A percentile compares a stretch with the other conserved stretches of the same genome.
Conservation (phyloP, 2,797 vertebrate genomes). For the Anguilla obscura region DNA sequence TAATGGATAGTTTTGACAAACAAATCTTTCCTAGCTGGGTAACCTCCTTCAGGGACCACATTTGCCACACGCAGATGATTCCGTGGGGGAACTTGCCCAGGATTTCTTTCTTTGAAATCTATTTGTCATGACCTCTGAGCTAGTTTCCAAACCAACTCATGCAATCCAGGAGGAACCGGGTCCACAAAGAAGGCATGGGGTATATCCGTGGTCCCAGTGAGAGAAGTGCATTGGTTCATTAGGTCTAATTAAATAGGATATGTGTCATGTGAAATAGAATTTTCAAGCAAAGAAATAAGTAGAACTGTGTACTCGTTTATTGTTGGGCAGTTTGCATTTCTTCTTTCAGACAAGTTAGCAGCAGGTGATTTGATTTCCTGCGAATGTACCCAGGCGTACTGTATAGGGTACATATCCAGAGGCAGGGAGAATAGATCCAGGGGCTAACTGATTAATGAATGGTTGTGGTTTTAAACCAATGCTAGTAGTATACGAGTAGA, state of each 20-base stretch:
- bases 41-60: slow-evolving; percentile 40
- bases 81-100: slow-evolving; percentile 42
- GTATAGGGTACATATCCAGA: neutral
- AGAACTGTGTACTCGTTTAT: neutral
- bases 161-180: slow-evolving; percentile 16
- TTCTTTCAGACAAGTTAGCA: neutral
- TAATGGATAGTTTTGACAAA: slow-evolving; percentile 49
- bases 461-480: neutral
- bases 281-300: neutral
- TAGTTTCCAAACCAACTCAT: neutral
- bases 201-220: neutral
- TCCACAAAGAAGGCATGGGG: neutral
- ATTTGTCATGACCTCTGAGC: slow-evolving; percentile 43
- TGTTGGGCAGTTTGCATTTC: neutral
- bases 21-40: slow-evolving; percentile 23
- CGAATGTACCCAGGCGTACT: neutral
- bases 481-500: neutral
- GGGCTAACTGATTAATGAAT: neutral
- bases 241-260: neutral
- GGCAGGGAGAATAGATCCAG: neutral
- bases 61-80: slow-evolving; percentile 51
- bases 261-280: neutral
- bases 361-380: neutral
- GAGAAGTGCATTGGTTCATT: neutral
- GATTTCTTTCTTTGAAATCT: slow-evolving; percentile 51